Base-by-base conservation (phyloP, 2,113 vertebrate genomes). In the Megalops atlanticus region DNA sequence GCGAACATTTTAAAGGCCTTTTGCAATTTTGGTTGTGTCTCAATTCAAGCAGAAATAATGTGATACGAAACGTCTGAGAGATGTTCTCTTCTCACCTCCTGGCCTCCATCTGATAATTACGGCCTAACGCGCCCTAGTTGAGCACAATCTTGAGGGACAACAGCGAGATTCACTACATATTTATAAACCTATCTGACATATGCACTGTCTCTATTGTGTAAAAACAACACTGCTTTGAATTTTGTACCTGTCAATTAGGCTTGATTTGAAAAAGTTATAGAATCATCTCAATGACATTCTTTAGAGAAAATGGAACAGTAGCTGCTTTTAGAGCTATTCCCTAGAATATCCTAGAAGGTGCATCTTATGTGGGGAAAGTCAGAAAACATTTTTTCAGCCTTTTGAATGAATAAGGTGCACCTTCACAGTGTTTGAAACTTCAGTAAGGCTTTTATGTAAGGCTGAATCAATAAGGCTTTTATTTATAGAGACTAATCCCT, bases 21-120 rank as follows among this genome's bases (percentile, higher is more conserved):
- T 11, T 27, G 73, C 18, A 74, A 74, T 43, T 33, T 45, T 10
- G 24, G 21, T 64, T 0, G 36, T 33, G 54, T 41, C 36, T 27
- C 77, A 70, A 33, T 69, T 64, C 15, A 24, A 64, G 47, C 47
- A 15, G 35, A 78, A 64, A 40, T 79, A 40, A 69, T 41, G 64
- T 21, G 27, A 69, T 15, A 27, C 69, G 41, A 39, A 43, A 47
- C 54, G 33, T 79, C 64, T 27, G 45, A 70, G 40, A 14, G 27
- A 69, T n/a, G 6, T 27, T 79, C 77, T 27, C 35, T 70, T 79
- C 31, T 64, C 11, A 16, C 40, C 39, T 1, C 18, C 47, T n/a
- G 27, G 47, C 49, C 77, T 12, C 39, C 14, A 39, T 31, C 21
- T 11, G 21, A 33, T 33, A 69, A 38, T 43, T 70, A 41, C 54